Evolutionary conservation across 2,113 vertebrate genomes (phyloP).

Genomic region (Podilymbus podiceps): DNA sequence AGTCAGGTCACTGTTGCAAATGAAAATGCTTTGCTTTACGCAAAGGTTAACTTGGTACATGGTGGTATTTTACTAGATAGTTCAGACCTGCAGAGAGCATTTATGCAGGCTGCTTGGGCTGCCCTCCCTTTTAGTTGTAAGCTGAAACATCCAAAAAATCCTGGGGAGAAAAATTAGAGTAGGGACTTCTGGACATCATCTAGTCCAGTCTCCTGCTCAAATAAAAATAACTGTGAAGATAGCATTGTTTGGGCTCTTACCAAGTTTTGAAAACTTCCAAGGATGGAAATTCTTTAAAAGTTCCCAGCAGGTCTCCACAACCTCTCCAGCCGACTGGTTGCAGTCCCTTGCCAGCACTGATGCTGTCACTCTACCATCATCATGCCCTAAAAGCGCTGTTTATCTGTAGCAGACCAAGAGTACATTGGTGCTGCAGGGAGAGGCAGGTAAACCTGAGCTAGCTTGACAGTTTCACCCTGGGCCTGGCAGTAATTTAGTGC

Average conservation of each 20-base stretch:
- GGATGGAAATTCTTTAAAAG: not conserved
- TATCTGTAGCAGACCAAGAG: not conserved
- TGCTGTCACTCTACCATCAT: not conserved
- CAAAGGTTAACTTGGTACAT: not conserved
- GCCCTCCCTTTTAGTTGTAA: not conserved
- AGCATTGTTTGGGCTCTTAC: not conserved
- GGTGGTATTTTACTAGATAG: not conserved
- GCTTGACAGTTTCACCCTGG: not conserved
- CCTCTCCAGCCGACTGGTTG: not conserved
- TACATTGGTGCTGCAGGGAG: not conserved
- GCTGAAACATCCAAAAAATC: not conserved
- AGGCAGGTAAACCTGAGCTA: not conserved
- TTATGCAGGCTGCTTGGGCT: not conserved
- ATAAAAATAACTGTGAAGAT: not conserved
- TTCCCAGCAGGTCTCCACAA: not conserved
- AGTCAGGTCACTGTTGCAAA: not conserved
- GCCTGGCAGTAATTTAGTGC: not conserved
- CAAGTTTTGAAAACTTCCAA: not conserved
- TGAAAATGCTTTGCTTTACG: not conserved
- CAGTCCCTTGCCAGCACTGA: rapidly evolving
- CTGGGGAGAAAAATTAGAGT: not conserved
- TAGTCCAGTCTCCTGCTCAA: not conserved
- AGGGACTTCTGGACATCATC: not conserved
- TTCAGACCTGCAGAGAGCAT: not conserved
- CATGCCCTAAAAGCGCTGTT: not conserved